Base-by-base conservation (phyloP, 2,113 vertebrate species). In the Hyaena hyaena region DNA sequence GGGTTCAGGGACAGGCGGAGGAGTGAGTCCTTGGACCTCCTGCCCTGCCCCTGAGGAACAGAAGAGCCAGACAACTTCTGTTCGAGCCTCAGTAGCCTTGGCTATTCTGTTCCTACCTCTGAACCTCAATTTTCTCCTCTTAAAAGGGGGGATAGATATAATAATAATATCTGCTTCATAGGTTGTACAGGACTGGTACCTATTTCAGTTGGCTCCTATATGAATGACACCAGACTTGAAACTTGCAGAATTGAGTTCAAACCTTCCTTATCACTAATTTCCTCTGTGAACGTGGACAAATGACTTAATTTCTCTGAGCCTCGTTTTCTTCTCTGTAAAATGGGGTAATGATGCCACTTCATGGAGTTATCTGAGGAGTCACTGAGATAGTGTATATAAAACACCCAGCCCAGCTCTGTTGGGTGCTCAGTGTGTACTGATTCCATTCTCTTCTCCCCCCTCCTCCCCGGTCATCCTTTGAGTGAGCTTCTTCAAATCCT, bases 281-380 rank as follows among this genome's bases (percentile, higher is more conserved):
- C 81, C 33, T 90, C 69, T 90, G 61, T 79, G 93, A 79, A 45
- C 50, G 24, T 21, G 63, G 73, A 83, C 84, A 82, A 48, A 11
- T 17, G n/a, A 65, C 76, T 39, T 55, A 45, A 55, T 26, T 71
- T 58, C 81, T 84, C n/a, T 50, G 76, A n/a, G 94, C n/a, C 66
- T 90, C 83, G 35, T 88, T 87, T 71, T 61, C 69, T 79, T 43
- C 9, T 12, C 50, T 65, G 45, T 55, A 71, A 85, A 71, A 35
- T 5, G 26, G 11, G 39, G 26, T 45, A 33, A 15, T 43, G 73
- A 82, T 23, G 3, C 1, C 53, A 10, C 43, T 15, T 55, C 35
- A 16, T 6, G 31, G 11, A 66, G 50, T 4, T 2, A 17, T 74
- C n/a, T 33, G 55, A 45, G 53, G 69, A 63, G 66, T 53, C 65